Evolutionary conservation across 2,888 invertebrate genomes (phyloP).

Genomic region (Callinectes sapidus): DNA sequence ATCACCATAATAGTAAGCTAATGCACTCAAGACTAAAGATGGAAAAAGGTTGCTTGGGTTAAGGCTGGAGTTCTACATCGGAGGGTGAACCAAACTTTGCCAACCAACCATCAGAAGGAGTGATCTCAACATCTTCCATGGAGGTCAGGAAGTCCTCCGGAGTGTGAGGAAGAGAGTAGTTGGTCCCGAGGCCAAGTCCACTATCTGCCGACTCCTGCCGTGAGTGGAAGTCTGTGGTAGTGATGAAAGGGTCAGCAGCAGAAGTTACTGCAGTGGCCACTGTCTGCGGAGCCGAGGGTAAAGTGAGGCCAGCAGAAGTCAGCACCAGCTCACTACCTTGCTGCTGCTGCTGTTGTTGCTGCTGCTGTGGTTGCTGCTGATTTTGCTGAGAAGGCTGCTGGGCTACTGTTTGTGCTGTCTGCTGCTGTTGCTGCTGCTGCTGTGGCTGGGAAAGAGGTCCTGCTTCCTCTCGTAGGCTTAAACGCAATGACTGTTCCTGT

Average conservation of each 20-base stretch:
- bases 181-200: slow-evolving; percentile 85
- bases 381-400: slow-evolving; percentile 51
- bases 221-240: slow-evolving; percentile 87
- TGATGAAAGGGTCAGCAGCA: slow-evolving; percentile 68
- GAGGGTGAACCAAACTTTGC: slow-evolving; percentile 64
- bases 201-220: slow-evolving; percentile 96
- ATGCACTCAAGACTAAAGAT: slow-evolving; percentile 43
- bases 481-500: slow-evolving; percentile 63
- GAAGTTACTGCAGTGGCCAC: slow-evolving; percentile 59
- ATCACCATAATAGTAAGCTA: slow-evolving; percentile 15
- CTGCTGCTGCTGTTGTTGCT: slow-evolving; percentile 63
- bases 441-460: slow-evolving; percentile 63
- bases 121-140: slow-evolving; percentile 74
- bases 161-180: slow-evolving; percentile 92
- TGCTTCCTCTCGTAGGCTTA: slow-evolving; percentile 65
- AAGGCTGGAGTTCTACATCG: slow-evolving; percentile 58
- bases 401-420: slow-evolving; percentile 63
- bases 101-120: slow-evolving; percentile 71
- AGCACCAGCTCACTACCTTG: slow-evolving; percentile 70
- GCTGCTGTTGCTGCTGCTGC: slow-evolving; percentile 53
- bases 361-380: slow-evolving; percentile 49
- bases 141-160: slow-evolving; percentile 90
- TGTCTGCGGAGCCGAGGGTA: slow-evolving; percentile 66
- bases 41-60: slow-evolving; percentile 45
- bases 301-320: slow-evolving; percentile 67